A percentile compares a stretch with the other conserved stretches of the same genome.
Conservation (phyloP, 1,140 invertebrate genomes). For the Scaptomyza pallida region DNA sequence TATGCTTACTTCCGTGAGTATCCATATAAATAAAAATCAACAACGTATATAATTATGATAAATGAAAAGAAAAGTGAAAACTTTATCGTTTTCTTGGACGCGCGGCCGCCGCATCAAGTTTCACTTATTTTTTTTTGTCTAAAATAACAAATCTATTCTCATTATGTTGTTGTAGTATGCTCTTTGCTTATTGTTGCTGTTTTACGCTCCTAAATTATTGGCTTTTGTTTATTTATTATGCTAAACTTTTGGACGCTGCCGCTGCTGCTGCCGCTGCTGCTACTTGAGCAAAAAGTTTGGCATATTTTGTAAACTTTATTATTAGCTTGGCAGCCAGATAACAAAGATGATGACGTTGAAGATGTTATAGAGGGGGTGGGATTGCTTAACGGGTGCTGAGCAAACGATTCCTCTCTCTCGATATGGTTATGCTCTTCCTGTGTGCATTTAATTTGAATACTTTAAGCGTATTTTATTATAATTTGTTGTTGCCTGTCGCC, state of each 20-base stretch:
- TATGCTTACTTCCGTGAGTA: conserved; percentile 47
- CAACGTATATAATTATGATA: conserved; percentile 67
- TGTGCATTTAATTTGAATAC: conserved; percentile 72
- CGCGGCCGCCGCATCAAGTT: conserved; percentile 10
- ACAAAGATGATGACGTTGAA: conserved; percentile 23
- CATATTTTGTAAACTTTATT: conserved; percentile 83
- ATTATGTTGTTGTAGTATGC: conserved; percentile 58
- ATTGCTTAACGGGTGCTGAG: background rate
- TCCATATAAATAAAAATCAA: conserved; percentile 70
- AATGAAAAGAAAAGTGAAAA: conserved; percentile 63
- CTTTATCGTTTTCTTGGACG: conserved; percentile 1
- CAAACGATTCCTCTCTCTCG: background rate
- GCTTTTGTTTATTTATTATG: conserved; percentile 78
- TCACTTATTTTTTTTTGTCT: conserved; percentile 40
- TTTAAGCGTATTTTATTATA: conserved; percentile 42
- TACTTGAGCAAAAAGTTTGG: conserved; percentile 70
- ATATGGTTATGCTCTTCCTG: background rate
- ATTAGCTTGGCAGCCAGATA: conserved; percentile 62
- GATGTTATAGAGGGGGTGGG: background rate
- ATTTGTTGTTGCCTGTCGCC: conserved; percentile 22
- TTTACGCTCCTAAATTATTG: conserved; percentile 38
- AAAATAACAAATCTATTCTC: conserved; percentile 72
- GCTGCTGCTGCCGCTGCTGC: background rate
- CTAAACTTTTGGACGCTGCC: conserved; percentile 57
- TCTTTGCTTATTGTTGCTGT: conserved; percentile 26